A percentile compares a stretch with the other conserved stretches of the same genome.
These are phyloP conservation scores for Panorpa germanica DNA, from an alignment of 2,888 invertebrate genomes.

Conservation along the genomic window DNA sequence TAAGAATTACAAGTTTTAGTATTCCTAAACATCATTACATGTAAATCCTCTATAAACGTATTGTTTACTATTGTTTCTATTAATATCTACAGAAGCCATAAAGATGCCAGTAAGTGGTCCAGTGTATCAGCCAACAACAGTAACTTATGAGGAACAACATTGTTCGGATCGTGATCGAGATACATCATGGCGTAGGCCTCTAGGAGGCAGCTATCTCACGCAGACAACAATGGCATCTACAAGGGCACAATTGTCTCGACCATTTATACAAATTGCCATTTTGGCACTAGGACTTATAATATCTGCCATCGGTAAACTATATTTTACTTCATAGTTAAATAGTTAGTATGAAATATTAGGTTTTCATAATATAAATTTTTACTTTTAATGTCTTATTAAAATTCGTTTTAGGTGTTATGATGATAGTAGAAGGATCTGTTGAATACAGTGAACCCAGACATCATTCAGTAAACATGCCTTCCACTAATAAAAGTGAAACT, in stretches of 20 bases:
- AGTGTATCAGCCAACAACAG: conserved; percentile 62
- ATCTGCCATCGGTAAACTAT: conserved; percentile 17
- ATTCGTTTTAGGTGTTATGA: conserved; percentile 30
- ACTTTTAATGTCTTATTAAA: conserved; percentile 10
- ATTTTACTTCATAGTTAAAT: conserved; percentile 18
- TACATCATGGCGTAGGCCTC: conserved; percentile 20
- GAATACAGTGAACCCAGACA: conserved; percentile 31
- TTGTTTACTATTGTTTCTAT: too few relatives aligned
- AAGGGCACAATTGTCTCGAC: too few relatives aligned
- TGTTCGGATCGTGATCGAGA: conserved; percentile 21
- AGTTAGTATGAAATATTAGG: neutral
- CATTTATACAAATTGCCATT: too few relatives aligned
- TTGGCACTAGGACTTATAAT: conserved; percentile 18
- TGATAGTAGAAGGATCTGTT: conserved; percentile 41
- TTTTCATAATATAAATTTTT: neutral
- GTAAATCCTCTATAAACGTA: too few relatives aligned
- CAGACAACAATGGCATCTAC: conserved; percentile 18
- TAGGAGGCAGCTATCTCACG: conserved; percentile 22
- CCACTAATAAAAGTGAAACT: conserved; percentile 14
- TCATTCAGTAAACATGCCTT: conserved; percentile 21
- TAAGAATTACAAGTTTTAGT: too few relatives aligned
- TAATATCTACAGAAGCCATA: too few relatives aligned
- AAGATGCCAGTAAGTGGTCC: conserved; percentile 48
- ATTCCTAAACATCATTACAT: too few relatives aligned
- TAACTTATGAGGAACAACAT: conserved; percentile 48